Percentiles rank a stretch among this genome's conserved stretches.
These are phyloP conservation scores for Esox niger DNA, from an alignment of 2,113 vertebrate species.

Conservation along the genomic window DNA sequence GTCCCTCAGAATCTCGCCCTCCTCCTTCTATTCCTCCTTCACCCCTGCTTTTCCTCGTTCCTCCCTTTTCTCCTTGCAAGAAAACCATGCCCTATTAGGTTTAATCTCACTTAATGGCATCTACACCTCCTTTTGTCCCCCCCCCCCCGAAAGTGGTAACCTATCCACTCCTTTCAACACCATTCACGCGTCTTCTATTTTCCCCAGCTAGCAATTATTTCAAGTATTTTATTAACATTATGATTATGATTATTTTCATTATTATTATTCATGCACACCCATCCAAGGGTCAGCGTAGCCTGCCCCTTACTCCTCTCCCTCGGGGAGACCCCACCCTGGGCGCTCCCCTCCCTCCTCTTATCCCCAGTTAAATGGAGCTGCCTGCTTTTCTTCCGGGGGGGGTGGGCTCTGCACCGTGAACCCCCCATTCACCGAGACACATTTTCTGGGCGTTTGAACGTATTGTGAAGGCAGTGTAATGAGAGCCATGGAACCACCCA, in stretches of 20 bases:
- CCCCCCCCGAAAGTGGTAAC: constrained; percentile 61
- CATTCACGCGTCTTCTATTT: constrained; percentile 68
- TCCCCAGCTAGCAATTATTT: constrained; percentile 71
- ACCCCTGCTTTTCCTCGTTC: constrained; percentile 42
- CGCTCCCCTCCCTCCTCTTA: constrained; percentile 17
- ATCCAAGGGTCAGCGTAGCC: constrained; percentile 47
- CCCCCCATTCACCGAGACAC: constrained; percentile 68
- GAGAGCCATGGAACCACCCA: constrained; percentile 60
- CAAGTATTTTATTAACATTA: constrained; percentile 75
- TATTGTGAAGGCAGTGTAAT: constrained; percentile 70
- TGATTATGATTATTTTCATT: constrained; percentile 78
- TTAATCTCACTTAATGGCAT: constrained; percentile 80
- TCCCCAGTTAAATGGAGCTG: constrained; percentile 45
- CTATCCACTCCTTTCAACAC: constrained; percentile 72
- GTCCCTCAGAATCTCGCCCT: constrained; percentile 41
- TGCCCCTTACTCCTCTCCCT: constrained; percentile 2
- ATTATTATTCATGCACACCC: constrained; percentile 65
- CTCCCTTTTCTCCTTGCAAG: constrained; percentile 61
- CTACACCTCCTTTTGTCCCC: constrained; percentile 71
- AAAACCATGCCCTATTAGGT: constrained; percentile 77
- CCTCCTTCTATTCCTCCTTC: constrained; percentile 37
- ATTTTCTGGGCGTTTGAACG: constrained; percentile 78
- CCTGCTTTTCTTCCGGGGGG: constrained; percentile 60
- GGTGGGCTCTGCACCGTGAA: constrained; percentile 55
- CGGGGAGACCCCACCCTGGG: background rate